phyloP scores from a whole-genome alignment of 1,140 invertebrate species.

The Wiebesia pumilae region DNA sequence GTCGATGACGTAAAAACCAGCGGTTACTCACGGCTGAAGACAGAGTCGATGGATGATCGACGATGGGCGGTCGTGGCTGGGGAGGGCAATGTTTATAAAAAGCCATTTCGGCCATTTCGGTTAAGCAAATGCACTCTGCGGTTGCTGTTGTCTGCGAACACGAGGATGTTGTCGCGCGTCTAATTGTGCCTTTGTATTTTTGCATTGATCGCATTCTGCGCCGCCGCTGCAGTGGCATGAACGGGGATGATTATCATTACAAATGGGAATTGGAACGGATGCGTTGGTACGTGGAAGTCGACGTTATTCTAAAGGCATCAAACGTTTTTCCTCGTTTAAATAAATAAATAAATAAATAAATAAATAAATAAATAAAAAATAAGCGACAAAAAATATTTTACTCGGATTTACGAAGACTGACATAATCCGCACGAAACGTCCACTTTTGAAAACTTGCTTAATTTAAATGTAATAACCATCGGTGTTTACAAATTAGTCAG shows the following conservation, averaged over 20 bases:
- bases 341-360: too few relatives aligned
- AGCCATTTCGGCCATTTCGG: background rate
- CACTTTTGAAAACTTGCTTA: too few relatives aligned
- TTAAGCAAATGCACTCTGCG: background rate
- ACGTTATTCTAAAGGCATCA: too few relatives aligned
- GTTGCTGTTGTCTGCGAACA: background rate
- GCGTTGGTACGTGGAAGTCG: background rate
- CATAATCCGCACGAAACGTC: too few relatives aligned
- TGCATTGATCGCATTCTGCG: background rate
- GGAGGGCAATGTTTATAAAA: background rate
- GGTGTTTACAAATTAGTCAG: background rate
- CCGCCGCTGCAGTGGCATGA: background rate
- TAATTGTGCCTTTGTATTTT: background rate
- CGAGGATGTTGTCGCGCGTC: background rate
- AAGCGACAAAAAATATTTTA: too few relatives aligned
- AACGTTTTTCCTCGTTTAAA: too few relatives aligned
- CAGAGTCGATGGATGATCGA: too few relatives aligned
- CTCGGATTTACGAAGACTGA: too few relatives aligned
- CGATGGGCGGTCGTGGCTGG: too few relatives aligned
- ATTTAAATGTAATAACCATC: background rate
- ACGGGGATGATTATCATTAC: background rate
- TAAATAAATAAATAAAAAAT: too few relatives aligned
- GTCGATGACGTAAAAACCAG: background rate
- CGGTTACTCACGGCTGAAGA: background rate
- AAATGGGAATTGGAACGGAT: background rate